Evolutionary conservation across 2,797 vertebrate species (phyloP).

Genomic region (Notamacropus eugenii): DNA sequence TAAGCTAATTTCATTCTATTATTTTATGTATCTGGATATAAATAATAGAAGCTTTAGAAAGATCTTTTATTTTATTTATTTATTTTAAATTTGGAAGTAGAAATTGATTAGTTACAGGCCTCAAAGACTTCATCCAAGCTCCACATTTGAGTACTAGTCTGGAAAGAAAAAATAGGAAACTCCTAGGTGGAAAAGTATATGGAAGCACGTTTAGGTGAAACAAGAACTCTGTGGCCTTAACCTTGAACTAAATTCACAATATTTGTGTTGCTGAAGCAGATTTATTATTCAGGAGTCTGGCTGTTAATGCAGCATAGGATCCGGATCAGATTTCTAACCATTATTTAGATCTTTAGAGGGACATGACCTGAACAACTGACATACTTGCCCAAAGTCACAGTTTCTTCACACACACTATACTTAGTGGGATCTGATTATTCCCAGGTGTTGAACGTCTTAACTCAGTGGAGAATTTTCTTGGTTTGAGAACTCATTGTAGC

Average conservation of each 20-base stretch:
- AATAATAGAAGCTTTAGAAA: slow-evolving; percentile 11
- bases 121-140: slow-evolving; percentile 40
- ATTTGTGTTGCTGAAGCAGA: slow-evolving; percentile 12
- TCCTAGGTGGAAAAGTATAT: slow-evolving; percentile 4
- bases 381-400: not conserved
- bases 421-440: slow-evolving; percentile 4
- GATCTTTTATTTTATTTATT: not conserved
- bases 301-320: not conserved
- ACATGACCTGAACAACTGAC: not conserved
- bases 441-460: not conserved
- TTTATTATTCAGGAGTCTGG: slow-evolving; percentile 8
- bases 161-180: slow-evolving; percentile 35
- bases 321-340: not conserved
- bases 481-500: not conserved
- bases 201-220: slow-evolving; percentile 23
- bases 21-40: not conserved
- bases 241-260: slow-evolving; percentile 10
- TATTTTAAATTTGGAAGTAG: slow-evolving; percentile 8
- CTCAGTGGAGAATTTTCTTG: not conserved
- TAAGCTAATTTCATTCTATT: not conserved
- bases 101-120: slow-evolving; percentile 25
- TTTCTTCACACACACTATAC: slow-evolving; percentile 13
- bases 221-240: not conserved
- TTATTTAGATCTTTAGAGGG: slow-evolving; percentile 6
- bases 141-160: slow-evolving; percentile 21